Evolutionary conservation across 64 coral and sea anemone genomes (phyloP).

Genomic region (Dendronephthya gigantea): DNA sequence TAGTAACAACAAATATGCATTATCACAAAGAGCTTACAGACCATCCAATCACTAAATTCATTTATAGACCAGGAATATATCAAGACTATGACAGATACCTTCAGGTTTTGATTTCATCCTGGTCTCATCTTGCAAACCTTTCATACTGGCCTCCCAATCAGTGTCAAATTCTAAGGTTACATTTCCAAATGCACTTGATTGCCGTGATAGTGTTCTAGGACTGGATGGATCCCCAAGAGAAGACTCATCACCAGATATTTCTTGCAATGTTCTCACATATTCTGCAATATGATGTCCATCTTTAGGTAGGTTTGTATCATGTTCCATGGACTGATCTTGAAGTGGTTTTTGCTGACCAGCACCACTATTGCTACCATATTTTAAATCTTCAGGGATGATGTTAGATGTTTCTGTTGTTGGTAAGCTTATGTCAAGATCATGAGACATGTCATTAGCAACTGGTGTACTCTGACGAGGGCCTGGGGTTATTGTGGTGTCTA

Average conservation of each 20-base stretch:
- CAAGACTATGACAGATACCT: background rate
- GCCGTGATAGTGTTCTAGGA: background rate
- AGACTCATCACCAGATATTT: background rate
- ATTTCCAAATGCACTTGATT: conserved; percentile 3
- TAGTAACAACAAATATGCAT: background rate
- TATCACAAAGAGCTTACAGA: background rate
- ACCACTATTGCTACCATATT: background rate
- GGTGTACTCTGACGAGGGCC: background rate
- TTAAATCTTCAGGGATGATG: background rate
- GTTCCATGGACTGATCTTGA: background rate
- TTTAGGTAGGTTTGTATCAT: background rate
- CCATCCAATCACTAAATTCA: background rate
- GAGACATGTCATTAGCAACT: background rate
- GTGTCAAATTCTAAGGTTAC: conserved; percentile 8
- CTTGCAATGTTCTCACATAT: background rate
- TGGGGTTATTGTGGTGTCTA: background rate
- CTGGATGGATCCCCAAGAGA: background rate
- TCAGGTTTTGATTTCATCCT: background rate
- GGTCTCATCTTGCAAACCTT: background rate
- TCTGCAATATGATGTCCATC: background rate
- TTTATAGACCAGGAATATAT: background rate
- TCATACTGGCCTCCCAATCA: background rate
- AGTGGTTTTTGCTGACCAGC: background rate
- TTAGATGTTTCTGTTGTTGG: background rate
- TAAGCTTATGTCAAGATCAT: background rate